phyloP scores from a whole-genome alignment of 2,113 vertebrate species.

The Pollachius pollachius region DNA sequence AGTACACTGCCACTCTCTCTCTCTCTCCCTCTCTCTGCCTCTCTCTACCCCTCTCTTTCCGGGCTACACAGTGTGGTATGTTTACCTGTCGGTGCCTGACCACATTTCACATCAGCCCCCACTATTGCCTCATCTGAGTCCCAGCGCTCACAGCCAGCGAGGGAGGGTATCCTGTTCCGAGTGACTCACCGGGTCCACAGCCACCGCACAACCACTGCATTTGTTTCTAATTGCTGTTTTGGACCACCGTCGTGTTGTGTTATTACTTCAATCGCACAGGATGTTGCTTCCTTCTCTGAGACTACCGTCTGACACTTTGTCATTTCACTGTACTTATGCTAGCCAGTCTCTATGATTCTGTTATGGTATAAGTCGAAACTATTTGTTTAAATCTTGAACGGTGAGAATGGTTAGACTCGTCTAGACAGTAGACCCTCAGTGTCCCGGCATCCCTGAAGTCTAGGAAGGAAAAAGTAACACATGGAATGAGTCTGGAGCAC shows the following conservation, averaged over 20 bases:
- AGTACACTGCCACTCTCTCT: too few relatives aligned
- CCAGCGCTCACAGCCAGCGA: conserved; percentile 10
- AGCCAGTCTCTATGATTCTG: not conserved
- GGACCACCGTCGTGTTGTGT: not conserved
- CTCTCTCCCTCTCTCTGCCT: too few relatives aligned
- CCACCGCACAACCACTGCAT: conserved; percentile 1
- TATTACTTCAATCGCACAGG: conserved; percentile 5
- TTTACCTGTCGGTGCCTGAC: too few relatives aligned
- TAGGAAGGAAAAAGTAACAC: conserved; percentile 54
- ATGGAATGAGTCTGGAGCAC: conserved; percentile 30
- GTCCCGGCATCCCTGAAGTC: conserved; percentile 54
- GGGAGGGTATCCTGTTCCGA: not conserved
- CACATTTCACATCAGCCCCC: conserved; percentile 33
- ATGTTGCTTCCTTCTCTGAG: not conserved
- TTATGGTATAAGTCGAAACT: not conserved
- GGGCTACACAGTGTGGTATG: conserved; percentile 15
- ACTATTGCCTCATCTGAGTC: conserved; percentile 29
- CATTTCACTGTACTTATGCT: not conserved
- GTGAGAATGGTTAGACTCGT: conserved; percentile 52
- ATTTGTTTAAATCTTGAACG: conserved; percentile 42
- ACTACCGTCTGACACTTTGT: not conserved
- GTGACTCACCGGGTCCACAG: conserved; percentile 37
- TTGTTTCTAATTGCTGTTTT: conserved; percentile 18
- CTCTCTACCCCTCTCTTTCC: not conserved
- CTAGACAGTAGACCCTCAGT: conserved; percentile 45